A percentile compares a stretch with the other conserved stretches of the same genome.
These are phyloP conservation scores for Tenthredo mesomela DNA, from an alignment of 2,888 invertebrate species.

Conservation along the genomic window DNA sequence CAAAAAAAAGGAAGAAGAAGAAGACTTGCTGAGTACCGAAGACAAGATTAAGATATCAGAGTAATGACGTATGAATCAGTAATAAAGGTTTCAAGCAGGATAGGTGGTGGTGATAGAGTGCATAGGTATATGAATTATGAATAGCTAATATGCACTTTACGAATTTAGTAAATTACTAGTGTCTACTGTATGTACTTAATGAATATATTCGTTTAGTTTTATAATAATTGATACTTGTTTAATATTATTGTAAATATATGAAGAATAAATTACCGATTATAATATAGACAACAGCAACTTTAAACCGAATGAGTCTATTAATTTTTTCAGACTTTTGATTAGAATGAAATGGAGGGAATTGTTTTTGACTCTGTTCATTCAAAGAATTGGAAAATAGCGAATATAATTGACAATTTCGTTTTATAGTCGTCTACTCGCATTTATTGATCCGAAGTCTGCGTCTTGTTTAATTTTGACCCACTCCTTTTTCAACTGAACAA, in stretches of 20 bases:
- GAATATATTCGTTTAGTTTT: not conserved
- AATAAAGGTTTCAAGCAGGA: not conserved
- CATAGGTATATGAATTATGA: too few species aligned
- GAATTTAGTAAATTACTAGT: not conserved
- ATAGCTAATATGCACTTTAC: too few species aligned
- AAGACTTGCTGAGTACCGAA: not conserved
- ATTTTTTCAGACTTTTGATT: not conserved
- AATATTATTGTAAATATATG: not conserved
- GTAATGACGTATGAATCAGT: not conserved
- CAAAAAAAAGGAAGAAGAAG: too few species aligned
- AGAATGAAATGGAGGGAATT: not conserved
- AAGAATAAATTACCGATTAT: not conserved
- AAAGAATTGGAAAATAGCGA: not conserved
- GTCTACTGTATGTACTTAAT: not conserved
- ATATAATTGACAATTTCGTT: not conserved
- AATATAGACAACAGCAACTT: not conserved
- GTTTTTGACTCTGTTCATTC: not conserved
- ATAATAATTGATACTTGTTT: not conserved
- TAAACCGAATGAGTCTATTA: not conserved
- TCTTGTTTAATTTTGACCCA: not conserved
- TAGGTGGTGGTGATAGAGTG: not conserved
- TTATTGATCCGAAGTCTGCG: not conserved
- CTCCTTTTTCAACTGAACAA: not conserved
- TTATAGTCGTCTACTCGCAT: not conserved
- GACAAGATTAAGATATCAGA: not conserved